Percentiles rank a stretch among this genome's conserved stretches.
These are phyloP conservation scores for Eolophus roseicapilla DNA, from an alignment of 2,113 vertebrate genomes.

Conservation along the genomic window DNA sequence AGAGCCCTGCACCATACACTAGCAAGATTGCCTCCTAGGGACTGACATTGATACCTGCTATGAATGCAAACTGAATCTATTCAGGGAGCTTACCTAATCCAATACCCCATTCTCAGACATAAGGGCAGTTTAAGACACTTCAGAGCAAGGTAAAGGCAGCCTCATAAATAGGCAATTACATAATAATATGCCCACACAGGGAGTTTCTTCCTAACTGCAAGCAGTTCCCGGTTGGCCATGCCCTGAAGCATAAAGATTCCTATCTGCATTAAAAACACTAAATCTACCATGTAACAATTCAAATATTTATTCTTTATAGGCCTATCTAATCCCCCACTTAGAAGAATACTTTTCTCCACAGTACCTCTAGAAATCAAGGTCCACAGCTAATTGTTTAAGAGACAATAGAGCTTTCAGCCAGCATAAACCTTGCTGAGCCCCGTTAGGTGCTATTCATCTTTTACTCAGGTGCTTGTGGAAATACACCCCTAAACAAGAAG, in stretches of 20 bases:
- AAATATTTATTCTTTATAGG: not conserved
- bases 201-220: not conserved
- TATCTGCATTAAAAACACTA: not conserved
- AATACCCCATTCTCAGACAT: not conserved
- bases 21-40: not conserved
- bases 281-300: not conserved
- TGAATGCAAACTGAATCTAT: fast-evolving
- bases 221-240: not conserved
- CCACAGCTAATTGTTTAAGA: not conserved
- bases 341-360: not conserved
- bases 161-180: not conserved
- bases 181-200: not conserved
- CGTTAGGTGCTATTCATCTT: not conserved
- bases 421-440: not conserved
- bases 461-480: not conserved
- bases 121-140: not conserved
- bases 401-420: not conserved
- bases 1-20: not conserved
- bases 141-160: not conserved
- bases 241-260: not conserved
- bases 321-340: not conserved
- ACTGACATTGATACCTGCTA: not conserved
- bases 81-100: not conserved
- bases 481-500: fast-evolving
- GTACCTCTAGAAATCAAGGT: not conserved